A percentile compares a stretch with the other conserved stretches of the same genome.
These are phyloP conservation scores for Pammene aurita DNA, from an alignment of 2,888 invertebrate species.

Conservation along the genomic window DNA sequence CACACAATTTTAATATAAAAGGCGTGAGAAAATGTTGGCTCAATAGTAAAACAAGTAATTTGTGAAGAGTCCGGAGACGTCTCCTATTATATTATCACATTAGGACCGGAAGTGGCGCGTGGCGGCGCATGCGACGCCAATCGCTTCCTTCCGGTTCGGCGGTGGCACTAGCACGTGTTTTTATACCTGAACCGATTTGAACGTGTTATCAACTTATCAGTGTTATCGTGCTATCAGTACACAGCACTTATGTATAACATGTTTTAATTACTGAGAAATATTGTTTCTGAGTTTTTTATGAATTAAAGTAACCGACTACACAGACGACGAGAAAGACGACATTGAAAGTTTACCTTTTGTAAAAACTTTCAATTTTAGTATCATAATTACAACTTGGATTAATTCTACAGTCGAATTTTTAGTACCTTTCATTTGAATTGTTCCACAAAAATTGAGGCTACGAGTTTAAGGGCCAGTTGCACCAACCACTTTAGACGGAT, in stretches of 20 bases:
- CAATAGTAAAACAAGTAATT: constrained; percentile 59
- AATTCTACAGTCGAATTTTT: no score
- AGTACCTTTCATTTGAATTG: no score
- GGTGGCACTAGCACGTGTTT: constrained; percentile 46
- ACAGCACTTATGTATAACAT: background rate
- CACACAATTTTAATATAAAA: constrained; percentile 42
- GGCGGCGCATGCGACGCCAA: constrained; percentile 74
- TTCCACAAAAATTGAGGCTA: no score
- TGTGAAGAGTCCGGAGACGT: constrained; percentile 74
- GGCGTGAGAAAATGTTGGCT: constrained; percentile 59
- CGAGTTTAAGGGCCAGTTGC: no score
- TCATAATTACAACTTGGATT: no score
- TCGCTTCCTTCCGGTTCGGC: constrained; percentile 71
- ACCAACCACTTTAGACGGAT: no score
- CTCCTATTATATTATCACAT: constrained; percentile 81
- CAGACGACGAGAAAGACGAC: no score
- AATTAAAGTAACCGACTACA: no score
- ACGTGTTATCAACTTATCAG: constrained; percentile 16
- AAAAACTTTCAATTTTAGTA: no score
- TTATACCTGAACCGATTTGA: constrained; percentile 28
- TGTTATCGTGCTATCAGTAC: constrained; percentile 2
- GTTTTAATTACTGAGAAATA: background rate
- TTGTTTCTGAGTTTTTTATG: background rate
- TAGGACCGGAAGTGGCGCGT: constrained; percentile 77
- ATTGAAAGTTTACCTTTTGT: no score